These are phyloP conservation scores for Microtus pennsylvanicus DNA, from an alignment of 2,113 vertebrate species.

Conservation along the genomic window DNA sequence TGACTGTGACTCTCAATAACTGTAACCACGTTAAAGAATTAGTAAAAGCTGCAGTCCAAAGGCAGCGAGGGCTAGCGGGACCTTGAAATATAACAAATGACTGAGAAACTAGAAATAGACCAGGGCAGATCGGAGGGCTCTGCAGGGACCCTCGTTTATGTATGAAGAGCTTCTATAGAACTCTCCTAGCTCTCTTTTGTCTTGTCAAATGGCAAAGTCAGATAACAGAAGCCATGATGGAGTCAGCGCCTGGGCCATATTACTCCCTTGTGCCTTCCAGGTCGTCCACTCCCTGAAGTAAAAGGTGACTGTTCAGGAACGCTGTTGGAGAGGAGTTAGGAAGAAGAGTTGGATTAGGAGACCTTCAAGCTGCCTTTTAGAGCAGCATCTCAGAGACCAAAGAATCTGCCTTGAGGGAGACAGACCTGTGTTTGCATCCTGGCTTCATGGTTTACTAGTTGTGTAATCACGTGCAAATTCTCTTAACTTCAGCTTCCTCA, in stretches of 20 bases:
- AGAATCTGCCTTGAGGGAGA: not conserved
- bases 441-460: not conserved
- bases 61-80: fast-evolving
- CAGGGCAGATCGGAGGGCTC: not conserved
- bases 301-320: not conserved
- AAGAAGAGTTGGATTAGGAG: not conserved
- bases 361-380: not conserved
- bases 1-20: not conserved
- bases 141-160: not conserved
- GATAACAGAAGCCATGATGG: not conserved
- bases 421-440: not conserved
- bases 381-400: not conserved
- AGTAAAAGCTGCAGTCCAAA: not conserved
- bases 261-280: not conserved
- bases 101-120: not conserved
- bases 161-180: not conserved
- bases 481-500: not conserved
- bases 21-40: not conserved
- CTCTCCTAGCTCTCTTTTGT: not conserved
- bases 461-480: not conserved
- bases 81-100: not conserved
- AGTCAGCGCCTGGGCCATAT: not conserved
- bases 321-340: not conserved
- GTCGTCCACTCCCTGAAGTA: not conserved
- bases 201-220: not conserved